Base-by-base conservation (phyloP, 1,140 invertebrate species). In the Hypsibius dujardini region DNA sequence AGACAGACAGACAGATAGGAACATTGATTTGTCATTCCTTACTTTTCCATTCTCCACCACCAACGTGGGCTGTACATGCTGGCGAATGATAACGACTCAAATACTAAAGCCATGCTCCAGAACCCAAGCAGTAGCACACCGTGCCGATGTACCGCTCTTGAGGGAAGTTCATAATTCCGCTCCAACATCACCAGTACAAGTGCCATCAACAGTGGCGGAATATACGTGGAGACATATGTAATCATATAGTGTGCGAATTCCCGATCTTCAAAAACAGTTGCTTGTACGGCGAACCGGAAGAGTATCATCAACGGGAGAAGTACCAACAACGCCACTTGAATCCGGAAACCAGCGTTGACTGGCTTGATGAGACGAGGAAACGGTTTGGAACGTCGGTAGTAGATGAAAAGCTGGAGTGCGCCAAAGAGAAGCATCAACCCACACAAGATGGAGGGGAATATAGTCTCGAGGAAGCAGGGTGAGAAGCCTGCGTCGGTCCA, bases 401-500 rank as follows among this genome's bases (percentile, higher is more conserved):
- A 95, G 80, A 94, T 87, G 73, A 86, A 80, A 73, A 91, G 81
- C 81, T 96, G 89, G 60, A 87, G 82, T 47, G 84, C 81, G 46
- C 91, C 92, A 82, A 89, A 90, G 70, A 91, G 79, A 0, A 92
- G 74, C 1, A 95, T 79, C 75, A 90, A 90, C 2, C 83, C 80
- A 69, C 85, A 85, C 72, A 90, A 85, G 1, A 89, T 76, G 3
- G 83, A 79, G 2, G 85, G 83, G 1, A 86, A 84, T 45, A 91
- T 78, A 0, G 92, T 93, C 73, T 94, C 89, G 82, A 92, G 86
- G 78, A 95, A 93, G 82, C 93, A 96, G 78, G 88, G 87, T 46
- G 90, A 92, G 73, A 90, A 84, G 59, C 92, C 92, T 85, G 94
- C 86, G 71, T 92, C 81, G 1, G 88, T 80, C 91, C 91, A 95